Conservation (phyloP, 2,797 vertebrate species). For the Pantherophis vulpinus region DNA sequence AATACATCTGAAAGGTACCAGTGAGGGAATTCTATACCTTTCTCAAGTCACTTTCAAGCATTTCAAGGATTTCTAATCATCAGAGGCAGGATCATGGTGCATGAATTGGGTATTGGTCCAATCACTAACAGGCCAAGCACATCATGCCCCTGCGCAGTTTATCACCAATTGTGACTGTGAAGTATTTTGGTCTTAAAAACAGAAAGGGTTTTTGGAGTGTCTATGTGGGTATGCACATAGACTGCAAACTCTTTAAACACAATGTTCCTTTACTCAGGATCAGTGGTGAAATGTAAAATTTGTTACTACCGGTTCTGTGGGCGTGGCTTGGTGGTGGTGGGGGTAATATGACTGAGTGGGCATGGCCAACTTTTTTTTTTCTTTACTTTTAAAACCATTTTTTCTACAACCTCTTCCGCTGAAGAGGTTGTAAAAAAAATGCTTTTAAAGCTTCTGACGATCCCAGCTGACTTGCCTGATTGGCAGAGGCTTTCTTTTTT, state of each 20-base stretch:
- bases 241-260: not conserved
- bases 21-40: not conserved
- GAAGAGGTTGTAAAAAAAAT: too few species aligned
- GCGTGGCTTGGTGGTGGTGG: too few species aligned
- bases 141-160: not conserved
- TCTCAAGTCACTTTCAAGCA: not conserved
- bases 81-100: not conserved
- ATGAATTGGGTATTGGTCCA: not conserved
- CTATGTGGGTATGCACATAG: not conserved
- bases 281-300: not conserved
- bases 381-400: too few species aligned
- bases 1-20: not conserved
- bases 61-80: not conserved
- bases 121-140: not conserved
- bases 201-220: not conserved
- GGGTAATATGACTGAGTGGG: too few species aligned
- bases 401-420: too few species aligned
- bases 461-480: too few species aligned
- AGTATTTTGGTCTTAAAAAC: not conserved
- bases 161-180: not conserved
- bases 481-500: too few species aligned
- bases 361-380: too few species aligned
- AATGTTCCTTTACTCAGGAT: not conserved
- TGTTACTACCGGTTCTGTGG: too few species aligned
- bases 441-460: too few species aligned